Base-by-base conservation (phyloP, 2,113 vertebrate genomes). In the Zeus faber region DNA sequence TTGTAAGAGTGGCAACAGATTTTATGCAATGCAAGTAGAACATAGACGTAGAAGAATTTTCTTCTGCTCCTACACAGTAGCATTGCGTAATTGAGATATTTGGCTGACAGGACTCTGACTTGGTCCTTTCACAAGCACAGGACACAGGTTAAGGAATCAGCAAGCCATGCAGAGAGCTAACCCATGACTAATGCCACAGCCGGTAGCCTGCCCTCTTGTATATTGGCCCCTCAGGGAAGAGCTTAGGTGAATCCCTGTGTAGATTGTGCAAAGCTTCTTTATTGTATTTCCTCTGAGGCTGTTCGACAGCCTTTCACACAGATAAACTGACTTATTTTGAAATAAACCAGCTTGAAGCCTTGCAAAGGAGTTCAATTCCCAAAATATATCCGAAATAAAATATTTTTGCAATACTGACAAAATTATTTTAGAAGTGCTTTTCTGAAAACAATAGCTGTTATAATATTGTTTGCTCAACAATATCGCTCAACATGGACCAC, bases 131-230 rank as follows among this genome's bases (percentile, higher is more conserved):
- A 47, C 58, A 54, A 40, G 55, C 48, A 60, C 37, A 6, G 62
- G 58, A 41, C 52, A 37, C 65, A 65, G 67, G 65, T 64, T 54
- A 70, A 61, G 45, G 21, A 44, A 57, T 57, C 61, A 51, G 54
- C 67, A 14, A 1, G 40, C 51, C 5, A 20, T 33, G 63, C 37
- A 47, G 48, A 35, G 63, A 74, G 33, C 40, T 31, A 2, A 8
- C n/a, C 58, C 31, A 1, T 61, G 65, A 61, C 65, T 72, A 46
- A 73, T 50, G 52, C 56, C 23, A 49, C 60, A 2, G 45, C 62
- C 69, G 26, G 49, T 54, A 51, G 58, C 54, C 27, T 33, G 39
- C 21, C 58, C 43, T 46, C 46, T 5, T 50, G 16, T 21, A 16
- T 3, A 2, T 1, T 16, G 11, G 37, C 37, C 48, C 45, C 65